Evolutionary conservation across 2,113 vertebrate genomes (phyloP).

Genomic region (Percopsis transmontana): DNA sequence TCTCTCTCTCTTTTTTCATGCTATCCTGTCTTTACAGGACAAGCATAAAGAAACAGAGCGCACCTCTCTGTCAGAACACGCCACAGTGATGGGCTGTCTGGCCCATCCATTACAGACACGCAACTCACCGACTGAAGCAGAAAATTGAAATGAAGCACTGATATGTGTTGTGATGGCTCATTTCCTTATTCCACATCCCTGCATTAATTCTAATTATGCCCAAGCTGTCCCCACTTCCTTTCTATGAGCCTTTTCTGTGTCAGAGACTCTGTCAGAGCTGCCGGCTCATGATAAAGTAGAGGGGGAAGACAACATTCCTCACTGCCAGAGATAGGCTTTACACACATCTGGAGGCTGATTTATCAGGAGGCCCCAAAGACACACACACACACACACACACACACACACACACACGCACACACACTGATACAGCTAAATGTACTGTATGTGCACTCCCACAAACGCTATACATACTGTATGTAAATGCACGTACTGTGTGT

Average conservation of each 20-base stretch:
- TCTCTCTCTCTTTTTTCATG: neutral
- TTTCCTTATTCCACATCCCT: conserved; percentile 70
- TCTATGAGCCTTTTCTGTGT: conserved; percentile 24
- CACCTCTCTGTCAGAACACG: conserved; percentile 56
- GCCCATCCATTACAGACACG: conserved; percentile 67
- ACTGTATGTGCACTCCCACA: neutral
- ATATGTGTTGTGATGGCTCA: conserved; percentile 73
- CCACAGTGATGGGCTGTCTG: conserved; percentile 41
- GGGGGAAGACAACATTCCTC: conserved; percentile 62
- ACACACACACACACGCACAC: neutral
- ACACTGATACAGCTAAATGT: conserved; percentile 10
- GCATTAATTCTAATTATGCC: conserved; percentile 72
- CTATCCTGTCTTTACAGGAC: neutral
- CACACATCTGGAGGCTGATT: conserved; percentile 70
- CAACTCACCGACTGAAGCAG: conserved; percentile 71
- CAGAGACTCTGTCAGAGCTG: conserved; percentile 27
- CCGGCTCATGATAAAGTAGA: conserved; percentile 60
- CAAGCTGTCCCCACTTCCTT: conserved; percentile 31
- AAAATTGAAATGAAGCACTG: conserved; percentile 74
- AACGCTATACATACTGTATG: neutral
- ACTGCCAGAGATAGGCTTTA: conserved; percentile 66
- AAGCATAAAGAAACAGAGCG: conserved; percentile 38
- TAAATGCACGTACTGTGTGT: neutral
- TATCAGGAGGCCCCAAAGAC: conserved; percentile 43
- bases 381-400: neutral